A percentile compares a stretch with the other conserved stretches of the same genome.
Evolutionary conservation across 2,888 invertebrate genomes (phyloP).

Genomic region (Eupithecia subumbrata): DNA sequence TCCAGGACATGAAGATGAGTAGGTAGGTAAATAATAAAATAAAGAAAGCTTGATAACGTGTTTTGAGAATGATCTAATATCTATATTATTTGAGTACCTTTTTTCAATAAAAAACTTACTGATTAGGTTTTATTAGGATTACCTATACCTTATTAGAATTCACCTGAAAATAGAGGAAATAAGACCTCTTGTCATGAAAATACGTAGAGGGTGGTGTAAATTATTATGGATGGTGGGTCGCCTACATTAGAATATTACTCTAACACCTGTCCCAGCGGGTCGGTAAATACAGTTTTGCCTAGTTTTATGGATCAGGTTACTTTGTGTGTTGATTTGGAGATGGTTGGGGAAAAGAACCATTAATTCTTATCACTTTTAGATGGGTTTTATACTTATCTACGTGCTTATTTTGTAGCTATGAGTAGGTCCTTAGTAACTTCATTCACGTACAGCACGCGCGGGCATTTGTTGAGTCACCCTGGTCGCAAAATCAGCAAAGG

Average conservation of each 20-base stretch:
- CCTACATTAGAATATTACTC: conserved; percentile 79
- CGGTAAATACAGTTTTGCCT: conserved; percentile 72
- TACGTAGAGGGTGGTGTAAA: conserved; percentile 60
- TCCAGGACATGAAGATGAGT: neutral
- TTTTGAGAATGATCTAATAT: neutral
- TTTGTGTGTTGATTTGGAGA: conserved; percentile 56
- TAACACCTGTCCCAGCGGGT: conserved; percentile 70
- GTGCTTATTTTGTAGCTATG: neutral
- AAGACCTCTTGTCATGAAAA: conserved; percentile 50
- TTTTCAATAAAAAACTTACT: neutral
- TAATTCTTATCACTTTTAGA: conserved; percentile 23
- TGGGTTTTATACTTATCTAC: neutral
- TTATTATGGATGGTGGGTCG: conserved; percentile 78
- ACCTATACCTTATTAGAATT: neutral
- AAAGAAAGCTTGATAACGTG: neutral
- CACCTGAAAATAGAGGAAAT: neutral
- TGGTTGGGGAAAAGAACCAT: conserved; percentile 36
- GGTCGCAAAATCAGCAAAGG: too few relatives aligned
- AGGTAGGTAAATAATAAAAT: neutral
- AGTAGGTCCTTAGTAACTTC: too few relatives aligned
- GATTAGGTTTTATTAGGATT: too few relatives aligned
- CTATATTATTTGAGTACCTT: too few relatives aligned
- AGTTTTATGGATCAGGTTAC: conserved; percentile 62
- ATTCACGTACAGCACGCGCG: too few relatives aligned
- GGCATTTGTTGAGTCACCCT: too few relatives aligned